Evolutionary conservation across 1,140 invertebrate species (phyloP).

Genomic region (Panagrolaimus sp.): DNA sequence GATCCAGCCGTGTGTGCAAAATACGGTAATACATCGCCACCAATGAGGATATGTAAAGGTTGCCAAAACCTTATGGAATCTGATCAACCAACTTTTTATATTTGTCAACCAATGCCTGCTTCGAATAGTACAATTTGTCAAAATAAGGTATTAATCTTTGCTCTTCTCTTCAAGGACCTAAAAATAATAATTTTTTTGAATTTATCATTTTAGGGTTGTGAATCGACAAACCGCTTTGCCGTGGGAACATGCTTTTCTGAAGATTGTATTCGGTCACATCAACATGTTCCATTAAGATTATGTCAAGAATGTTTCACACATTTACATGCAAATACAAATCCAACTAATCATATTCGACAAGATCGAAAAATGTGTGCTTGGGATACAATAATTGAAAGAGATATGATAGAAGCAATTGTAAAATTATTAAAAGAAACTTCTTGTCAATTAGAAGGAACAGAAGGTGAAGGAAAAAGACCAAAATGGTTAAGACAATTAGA

Average conservation of each 20-base stretch:
- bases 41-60: slow-evolving; percentile 88
- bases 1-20: slow-evolving; percentile 64
- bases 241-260: slow-evolving; percentile 90
- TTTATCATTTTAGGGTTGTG: slow-evolving; percentile 76
- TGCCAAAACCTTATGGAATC: slow-evolving; percentile 81
- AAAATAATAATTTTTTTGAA: slow-evolving; percentile 15
- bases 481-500: slow-evolving; percentile 59
- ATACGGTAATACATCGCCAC: slow-evolving; percentile 76
- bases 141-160: slow-evolving; percentile 69
- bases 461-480: slow-evolving; percentile 54
- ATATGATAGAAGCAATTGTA: slow-evolving; percentile 91
- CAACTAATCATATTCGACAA: slow-evolving; percentile 42
- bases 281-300: slow-evolving; percentile 91
- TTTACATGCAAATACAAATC: slow-evolving; percentile 29
- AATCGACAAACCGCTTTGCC: slow-evolving; percentile 82
- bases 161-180: no score
- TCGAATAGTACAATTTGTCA: slow-evolving; percentile 87
- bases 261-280: slow-evolving; percentile 91
- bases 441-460: slow-evolving; percentile 47
- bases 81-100: slow-evolving; percentile 67
- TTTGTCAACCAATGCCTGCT: slow-evolving; percentile 86
- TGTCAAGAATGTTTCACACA: slow-evolving; percentile 61
- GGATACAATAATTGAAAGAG: slow-evolving; percentile 62
- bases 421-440: slow-evolving; percentile 66
- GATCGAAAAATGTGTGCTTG: slow-evolving; percentile 37